These are phyloP conservation scores for Nomada fucata DNA, from an alignment of 2,888 invertebrate genomes.

Conservation along the genomic window DNA sequence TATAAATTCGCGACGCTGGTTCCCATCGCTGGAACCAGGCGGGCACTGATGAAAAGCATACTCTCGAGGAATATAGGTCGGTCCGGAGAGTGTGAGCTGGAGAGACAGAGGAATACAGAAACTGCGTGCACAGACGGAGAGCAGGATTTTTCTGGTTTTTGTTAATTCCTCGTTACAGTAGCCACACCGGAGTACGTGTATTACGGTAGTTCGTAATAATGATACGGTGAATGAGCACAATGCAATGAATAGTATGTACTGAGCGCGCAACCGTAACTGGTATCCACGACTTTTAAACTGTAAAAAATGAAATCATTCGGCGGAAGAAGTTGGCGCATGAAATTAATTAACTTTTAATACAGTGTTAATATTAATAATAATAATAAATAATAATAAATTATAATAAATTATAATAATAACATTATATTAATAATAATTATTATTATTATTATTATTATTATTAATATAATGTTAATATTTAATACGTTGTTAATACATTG, in stretches of 20 bases:
- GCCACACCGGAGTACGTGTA: not conserved
- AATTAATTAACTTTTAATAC: too few relatives aligned
- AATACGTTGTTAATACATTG: too few relatives aligned
- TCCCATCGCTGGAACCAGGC: conserved; percentile 39
- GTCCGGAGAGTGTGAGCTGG: not conserved
- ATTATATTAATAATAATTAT: too few relatives aligned
- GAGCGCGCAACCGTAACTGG: too few relatives aligned
- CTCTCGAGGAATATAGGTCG: conserved; percentile 56
- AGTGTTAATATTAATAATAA: too few relatives aligned
- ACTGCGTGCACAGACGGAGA: conserved; percentile 23
- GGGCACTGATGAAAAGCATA: conserved; percentile 50
- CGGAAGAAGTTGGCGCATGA: not conserved
- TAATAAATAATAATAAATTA: too few relatives aligned
- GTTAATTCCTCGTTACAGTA: conserved; percentile 48
- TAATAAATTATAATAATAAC: too few relatives aligned
- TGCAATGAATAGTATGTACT: not conserved
- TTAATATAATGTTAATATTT: too few relatives aligned
- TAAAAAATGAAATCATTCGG: not conserved
- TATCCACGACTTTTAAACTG: too few relatives aligned
- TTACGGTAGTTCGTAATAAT: conserved; percentile 8
- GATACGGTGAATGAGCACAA: not conserved
- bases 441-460: too few relatives aligned
- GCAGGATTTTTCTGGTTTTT: conserved; percentile 22
- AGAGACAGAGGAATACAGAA: not conserved
- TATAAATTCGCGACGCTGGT: conserved; percentile 53